phyloP scores from a whole-genome alignment of 2,888 invertebrate species.

The Folsomia manolachei region DNA sequence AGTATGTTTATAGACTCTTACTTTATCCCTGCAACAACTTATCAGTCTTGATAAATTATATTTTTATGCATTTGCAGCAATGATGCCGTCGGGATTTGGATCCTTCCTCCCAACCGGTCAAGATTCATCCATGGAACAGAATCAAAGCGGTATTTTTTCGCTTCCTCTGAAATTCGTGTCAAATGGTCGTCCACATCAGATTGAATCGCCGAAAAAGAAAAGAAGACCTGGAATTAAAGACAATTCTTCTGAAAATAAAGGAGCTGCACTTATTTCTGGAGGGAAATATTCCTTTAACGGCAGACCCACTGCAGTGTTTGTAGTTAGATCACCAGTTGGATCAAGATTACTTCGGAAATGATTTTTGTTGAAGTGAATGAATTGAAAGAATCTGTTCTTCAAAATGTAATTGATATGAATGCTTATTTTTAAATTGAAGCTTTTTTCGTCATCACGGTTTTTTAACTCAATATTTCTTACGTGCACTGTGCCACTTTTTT shows the following conservation, averaged over 20 bases:
- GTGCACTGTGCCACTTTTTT: too few relatives aligned
- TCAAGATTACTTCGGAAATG: not conserved
- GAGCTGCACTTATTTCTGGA: conserved; percentile 42
- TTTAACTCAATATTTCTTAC: not conserved
- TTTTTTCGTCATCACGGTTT: not conserved
- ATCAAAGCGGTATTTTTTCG: conserved; percentile 47
- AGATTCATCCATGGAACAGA: conserved; percentile 34
- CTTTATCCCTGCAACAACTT: not conserved
- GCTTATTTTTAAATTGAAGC: too few relatives aligned
- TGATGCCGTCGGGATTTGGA: conserved; percentile 30
- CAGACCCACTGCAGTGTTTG: conserved; percentile 47
- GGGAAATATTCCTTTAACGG: conserved; percentile 50
- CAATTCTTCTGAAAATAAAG: conserved; percentile 32
- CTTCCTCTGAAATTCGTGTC: conserved; percentile 50
- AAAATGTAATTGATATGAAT: too few relatives aligned
- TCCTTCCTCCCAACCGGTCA: conserved; percentile 23
- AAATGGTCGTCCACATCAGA: conserved; percentile 48
- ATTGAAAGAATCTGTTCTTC: too few relatives aligned
- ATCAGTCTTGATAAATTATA: conserved; percentile 5
- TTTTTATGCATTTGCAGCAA: conserved; percentile 28
- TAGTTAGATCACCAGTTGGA: conserved; percentile 43
- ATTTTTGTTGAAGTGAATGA: not conserved
- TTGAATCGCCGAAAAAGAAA: conserved; percentile 42
- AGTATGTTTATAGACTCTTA: not conserved
- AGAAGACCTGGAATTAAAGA: conserved; percentile 30